These are phyloP conservation scores for Chaetogeoica ovagalla DNA, from an alignment of 2,888 invertebrate species.

Conservation along the genomic window DNA sequence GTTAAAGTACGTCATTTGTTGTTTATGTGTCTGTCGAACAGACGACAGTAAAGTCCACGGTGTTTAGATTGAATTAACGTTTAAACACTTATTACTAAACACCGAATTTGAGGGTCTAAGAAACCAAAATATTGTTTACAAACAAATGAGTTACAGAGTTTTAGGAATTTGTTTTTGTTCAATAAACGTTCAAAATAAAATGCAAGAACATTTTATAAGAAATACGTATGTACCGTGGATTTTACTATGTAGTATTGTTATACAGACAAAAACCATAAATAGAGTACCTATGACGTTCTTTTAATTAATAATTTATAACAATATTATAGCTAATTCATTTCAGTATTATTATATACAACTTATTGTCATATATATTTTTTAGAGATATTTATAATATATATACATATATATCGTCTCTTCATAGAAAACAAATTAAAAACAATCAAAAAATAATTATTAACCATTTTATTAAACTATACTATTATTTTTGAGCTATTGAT, in stretches of 20 bases:
- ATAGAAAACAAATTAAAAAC: background rate
- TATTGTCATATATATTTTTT: constrained; percentile 29
- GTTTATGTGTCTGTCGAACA: too few species aligned
- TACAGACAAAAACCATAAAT: too few species aligned
- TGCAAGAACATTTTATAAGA: background rate
- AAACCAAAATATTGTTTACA: too few species aligned
- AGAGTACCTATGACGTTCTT: background rate
- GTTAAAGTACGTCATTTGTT: too few species aligned
- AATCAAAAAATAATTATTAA: constrained; percentile 22
- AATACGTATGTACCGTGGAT: background rate
- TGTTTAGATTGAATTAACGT: too few species aligned
- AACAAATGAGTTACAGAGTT: too few species aligned
- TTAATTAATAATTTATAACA: constrained; percentile 1
- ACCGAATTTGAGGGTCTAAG: too few species aligned
- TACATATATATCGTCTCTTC: background rate
- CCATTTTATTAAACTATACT: constrained; percentile 1
- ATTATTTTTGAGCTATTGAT: constrained; percentile 32
- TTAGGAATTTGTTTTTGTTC: too few species aligned
- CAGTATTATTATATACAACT: constrained; percentile 36
- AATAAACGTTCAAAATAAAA: background rate
- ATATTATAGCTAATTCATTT: constrained; percentile 11
- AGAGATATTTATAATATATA: background rate
- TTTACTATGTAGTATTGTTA: background rate
- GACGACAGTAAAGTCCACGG: too few species aligned
- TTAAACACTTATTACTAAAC: too few species aligned